Percentiles rank a stretch among this genome's conserved stretches.
Conservation (phyloP, 2,113 vertebrate genomes). For the Triplophysa rosa region DNA sequence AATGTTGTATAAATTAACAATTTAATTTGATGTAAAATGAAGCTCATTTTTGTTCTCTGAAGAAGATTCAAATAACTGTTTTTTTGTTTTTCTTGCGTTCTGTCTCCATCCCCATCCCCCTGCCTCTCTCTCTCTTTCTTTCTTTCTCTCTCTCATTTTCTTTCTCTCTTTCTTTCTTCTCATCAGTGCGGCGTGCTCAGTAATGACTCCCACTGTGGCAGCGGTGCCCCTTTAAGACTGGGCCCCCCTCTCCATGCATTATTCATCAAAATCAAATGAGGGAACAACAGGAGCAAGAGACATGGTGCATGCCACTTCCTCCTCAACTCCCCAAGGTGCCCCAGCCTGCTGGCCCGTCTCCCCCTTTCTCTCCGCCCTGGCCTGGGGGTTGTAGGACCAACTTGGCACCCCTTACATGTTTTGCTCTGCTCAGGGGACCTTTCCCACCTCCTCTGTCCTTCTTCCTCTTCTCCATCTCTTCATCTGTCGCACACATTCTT, state of each 20-base stretch:
- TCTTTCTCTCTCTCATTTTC: conserved; percentile 15
- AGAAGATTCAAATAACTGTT: conserved; percentile 67
- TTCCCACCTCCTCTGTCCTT: conserved; percentile 3
- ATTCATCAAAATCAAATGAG: conserved; percentile 99
- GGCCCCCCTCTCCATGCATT: conserved; percentile 85
- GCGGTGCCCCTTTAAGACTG: conserved; percentile 78
- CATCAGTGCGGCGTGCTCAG: conserved; percentile 77
- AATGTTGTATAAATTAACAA: conserved; percentile 42
- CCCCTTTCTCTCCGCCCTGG: conserved; percentile 56
- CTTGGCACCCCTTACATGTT: conserved; percentile 50
- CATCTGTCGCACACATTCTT: conserved; percentile 39
- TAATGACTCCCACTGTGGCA: conserved; percentile 84
- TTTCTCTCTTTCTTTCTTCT: conserved; percentile 55
- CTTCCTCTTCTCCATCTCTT: conserved; percentile 17
- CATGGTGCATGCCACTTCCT: conserved; percentile 90
- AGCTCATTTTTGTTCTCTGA: conserved; percentile 64
- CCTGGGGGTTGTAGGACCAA: conserved; percentile 39
- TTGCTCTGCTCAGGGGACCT: conserved; percentile 36
- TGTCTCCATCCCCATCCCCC: conserved; percentile 41
- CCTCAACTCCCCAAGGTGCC: conserved; percentile 92
- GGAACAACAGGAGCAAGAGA: conserved; percentile 88
- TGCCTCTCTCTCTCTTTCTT: conserved; percentile 46
- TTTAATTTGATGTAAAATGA: conserved; percentile 60
- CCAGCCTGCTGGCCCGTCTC: conserved; percentile 90
- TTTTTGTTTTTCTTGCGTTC: conserved; percentile 70